phyloP scores from a whole-genome alignment of 1,140 invertebrate species.

The Atta cephalotes region DNA sequence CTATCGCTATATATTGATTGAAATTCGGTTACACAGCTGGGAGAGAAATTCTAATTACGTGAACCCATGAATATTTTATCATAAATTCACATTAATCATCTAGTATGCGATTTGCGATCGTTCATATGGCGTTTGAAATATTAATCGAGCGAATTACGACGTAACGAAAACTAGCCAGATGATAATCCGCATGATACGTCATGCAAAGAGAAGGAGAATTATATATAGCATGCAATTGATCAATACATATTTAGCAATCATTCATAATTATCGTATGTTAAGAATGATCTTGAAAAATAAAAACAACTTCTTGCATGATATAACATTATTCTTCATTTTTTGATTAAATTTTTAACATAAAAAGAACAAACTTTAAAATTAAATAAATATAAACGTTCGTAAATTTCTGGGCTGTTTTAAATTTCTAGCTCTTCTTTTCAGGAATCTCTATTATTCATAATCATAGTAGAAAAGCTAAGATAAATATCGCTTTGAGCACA shows the following conservation, averaged over 20 bases:
- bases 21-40: conserved; percentile 3
- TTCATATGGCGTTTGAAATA: conserved; percentile 44
- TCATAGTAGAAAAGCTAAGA: conserved; percentile 11
- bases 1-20: background rate
- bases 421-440: conserved; percentile 2
- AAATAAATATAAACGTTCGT: conserved; percentile 3
- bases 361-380: background rate
- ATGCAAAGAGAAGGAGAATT: background rate
- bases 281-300: background rate
- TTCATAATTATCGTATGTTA: background rate
- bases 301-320: background rate
- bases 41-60: conserved; percentile 43
- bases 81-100: conserved; percentile 41
- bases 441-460: conserved; percentile 9
- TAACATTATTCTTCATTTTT: background rate
- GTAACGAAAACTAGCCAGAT: background rate
- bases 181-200: background rate
- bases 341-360: background rate
- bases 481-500: conserved; percentile 32
- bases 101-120: conserved; percentile 34
- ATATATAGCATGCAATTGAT: background rate
- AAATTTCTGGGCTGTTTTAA: background rate
- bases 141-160: conserved; percentile 38
- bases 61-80: conserved; percentile 38
- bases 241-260: conserved; percentile 39